phyloP scores from a whole-genome alignment of 2,888 invertebrate species.

The Orthosia gracilis region DNA sequence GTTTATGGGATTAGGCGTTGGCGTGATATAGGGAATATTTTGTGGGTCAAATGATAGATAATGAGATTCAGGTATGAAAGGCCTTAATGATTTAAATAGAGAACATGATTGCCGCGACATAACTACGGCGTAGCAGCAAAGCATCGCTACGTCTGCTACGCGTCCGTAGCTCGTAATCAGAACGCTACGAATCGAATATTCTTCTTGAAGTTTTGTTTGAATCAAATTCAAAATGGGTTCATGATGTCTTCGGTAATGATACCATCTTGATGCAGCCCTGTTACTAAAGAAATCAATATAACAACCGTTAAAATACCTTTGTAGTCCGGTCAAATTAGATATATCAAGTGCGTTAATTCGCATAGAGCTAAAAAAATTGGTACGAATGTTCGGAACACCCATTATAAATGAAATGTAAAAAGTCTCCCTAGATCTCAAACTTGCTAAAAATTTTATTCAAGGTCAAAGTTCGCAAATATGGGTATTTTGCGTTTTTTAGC shows the following conservation, averaged over 20 bases:
- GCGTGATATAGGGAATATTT: conserved; percentile 16
- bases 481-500: too few species aligned
- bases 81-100: neutral
- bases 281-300: neutral
- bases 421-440: too few species aligned
- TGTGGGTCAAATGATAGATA: conserved; percentile 19
- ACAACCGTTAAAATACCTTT: neutral
- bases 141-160: neutral
- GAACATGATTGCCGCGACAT: neutral
- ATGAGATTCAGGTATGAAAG: neutral
- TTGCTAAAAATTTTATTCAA: too few species aligned
- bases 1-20: conserved; percentile 41
- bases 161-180: neutral
- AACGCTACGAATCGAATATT: neutral
- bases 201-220: neutral
- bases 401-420: too few species aligned
- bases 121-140: neutral
- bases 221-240: neutral
- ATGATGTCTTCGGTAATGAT: too few species aligned
- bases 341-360: too few species aligned
- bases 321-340: too few species aligned
- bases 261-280: neutral
- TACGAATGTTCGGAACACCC: too few species aligned
- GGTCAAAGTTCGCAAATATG: too few species aligned
- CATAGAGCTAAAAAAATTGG: too few species aligned